These are phyloP conservation scores for Andrena camellia DNA, from an alignment of 2,888 invertebrate genomes.

Conservation along the genomic window DNA sequence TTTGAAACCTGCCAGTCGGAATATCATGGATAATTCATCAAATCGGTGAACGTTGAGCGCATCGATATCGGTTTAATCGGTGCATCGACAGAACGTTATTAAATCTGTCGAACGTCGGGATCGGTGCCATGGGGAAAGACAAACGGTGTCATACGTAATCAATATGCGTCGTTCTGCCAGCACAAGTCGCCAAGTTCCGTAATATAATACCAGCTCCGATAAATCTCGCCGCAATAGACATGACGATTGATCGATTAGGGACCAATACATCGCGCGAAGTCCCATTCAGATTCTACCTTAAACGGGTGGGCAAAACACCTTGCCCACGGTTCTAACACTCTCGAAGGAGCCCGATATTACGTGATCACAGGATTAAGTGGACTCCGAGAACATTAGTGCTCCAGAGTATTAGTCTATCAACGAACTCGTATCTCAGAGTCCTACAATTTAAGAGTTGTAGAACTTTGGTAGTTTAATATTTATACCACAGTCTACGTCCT, in stretches of 20 bases:
- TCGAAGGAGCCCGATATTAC: neutral
- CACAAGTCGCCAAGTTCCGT: conserved; percentile 1
- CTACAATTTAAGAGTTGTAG: neutral
- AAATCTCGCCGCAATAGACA: conserved; percentile 1
- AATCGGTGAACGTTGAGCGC: neutral
- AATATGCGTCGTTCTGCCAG: conserved; percentile 6
- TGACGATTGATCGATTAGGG: conserved; percentile 10
- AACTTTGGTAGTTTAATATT: neutral
- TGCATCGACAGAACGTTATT: conserved; percentile 41
- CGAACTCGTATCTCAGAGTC: neutral
- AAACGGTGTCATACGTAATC: conserved; percentile 31
- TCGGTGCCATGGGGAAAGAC: conserved; percentile 27
- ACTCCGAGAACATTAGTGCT: neutral
- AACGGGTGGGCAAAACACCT: neutral
- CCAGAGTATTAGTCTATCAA: neutral
- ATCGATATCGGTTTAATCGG: conserved; percentile 45
- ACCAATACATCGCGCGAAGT: conserved; percentile 3
- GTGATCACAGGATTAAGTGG: neutral
- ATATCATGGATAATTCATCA: conserved; percentile 22
- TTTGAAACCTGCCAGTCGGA: neutral
- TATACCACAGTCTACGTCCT: neutral
- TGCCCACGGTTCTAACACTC: neutral
- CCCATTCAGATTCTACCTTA: neutral
- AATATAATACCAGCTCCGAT: conserved; percentile 23
- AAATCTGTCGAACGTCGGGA: conserved; percentile 19